Percentiles rank a stretch among this genome's conserved stretches.
Conservation (phyloP, 1,140 invertebrate genomes). For the Aphidius ervi region DNA sequence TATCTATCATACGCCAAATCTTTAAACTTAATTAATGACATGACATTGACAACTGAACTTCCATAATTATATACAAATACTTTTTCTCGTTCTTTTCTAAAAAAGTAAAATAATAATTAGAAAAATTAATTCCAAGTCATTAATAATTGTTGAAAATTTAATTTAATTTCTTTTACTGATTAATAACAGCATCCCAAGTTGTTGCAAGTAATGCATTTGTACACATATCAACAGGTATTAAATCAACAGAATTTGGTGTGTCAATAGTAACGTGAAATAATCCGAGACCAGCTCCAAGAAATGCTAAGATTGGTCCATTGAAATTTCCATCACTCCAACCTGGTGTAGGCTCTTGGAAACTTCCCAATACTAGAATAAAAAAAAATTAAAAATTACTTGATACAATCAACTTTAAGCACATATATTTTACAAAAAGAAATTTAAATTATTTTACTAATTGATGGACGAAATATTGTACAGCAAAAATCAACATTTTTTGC, state of each 20-base stretch:
- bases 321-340: conserved; percentile 73
- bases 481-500: conserved; percentile 54
- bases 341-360: conserved; percentile 62
- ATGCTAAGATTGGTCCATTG: conserved; percentile 62
- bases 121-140: no score
- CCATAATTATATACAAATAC: conserved; percentile 65
- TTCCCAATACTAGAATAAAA: conserved; percentile 58
- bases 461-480: conserved; percentile 58
- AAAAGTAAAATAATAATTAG: no score
- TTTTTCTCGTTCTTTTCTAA: conserved; percentile 22
- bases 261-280: conserved; percentile 56
- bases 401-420: no score
- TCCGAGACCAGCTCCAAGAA: conserved; percentile 59
- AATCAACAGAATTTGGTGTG: conserved; percentile 42
- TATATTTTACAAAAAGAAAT: no score
- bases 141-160: no score
- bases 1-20: conserved; percentile 53
- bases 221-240: conserved; percentile 79
- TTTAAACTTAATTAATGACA: conserved; percentile 60
- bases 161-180: no score
- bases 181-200: conserved; percentile 61
- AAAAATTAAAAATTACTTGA: no score
- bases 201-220: conserved; percentile 73
- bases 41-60: conserved; percentile 60
- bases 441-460: no score